Percentiles rank a stretch among this genome's conserved stretches.
Conservation (phyloP, 2,797 vertebrate species). For the Pangasius mekongensis region DNA sequence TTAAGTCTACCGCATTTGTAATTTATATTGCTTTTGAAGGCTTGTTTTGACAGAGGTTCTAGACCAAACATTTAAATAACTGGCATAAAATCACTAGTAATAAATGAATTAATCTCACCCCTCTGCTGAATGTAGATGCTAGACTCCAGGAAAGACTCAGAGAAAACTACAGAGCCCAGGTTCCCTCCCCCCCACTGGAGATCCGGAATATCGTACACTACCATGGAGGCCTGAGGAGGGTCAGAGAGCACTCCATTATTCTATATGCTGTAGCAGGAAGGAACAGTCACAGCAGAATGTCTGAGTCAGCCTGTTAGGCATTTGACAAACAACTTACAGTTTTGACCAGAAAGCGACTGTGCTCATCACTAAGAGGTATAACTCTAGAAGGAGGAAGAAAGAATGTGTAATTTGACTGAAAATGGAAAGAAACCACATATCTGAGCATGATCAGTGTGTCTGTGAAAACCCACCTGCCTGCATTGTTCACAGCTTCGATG, state of each 20-base stretch:
- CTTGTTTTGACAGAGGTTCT: not conserved
- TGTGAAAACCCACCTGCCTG: slow-evolving; percentile 81
- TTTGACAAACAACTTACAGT: slow-evolving; percentile 78
- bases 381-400: slow-evolving; percentile 74
- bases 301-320: too few species aligned
- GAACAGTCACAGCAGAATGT: not conserved
- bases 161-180: slow-evolving; percentile 92
- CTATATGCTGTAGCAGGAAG: not conserved
- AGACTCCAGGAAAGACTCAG: slow-evolving; percentile 93
- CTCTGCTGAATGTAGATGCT: slow-evolving; percentile 88
- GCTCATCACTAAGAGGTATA: slow-evolving; percentile 81
- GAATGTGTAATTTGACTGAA: not conserved
- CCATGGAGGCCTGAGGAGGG: slow-evolving; percentile 83
- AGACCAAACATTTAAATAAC: not conserved
- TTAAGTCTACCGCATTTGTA: not conserved
- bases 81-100: not conserved
- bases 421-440: not conserved
- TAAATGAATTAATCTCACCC: slow-evolving; percentile 68
- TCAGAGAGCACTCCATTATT: not conserved
- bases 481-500: slow-evolving; percentile 91
- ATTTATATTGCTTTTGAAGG: not conserved
- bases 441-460: not conserved
- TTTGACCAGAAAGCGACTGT: slow-evolving; percentile 85
- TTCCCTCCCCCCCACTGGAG: slow-evolving; percentile 74
- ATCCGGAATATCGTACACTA: slow-evolving; percentile 89